phyloP scores from a whole-genome alignment of 2,797 vertebrate species.

The Hyperoplus lanceolatus region DNA sequence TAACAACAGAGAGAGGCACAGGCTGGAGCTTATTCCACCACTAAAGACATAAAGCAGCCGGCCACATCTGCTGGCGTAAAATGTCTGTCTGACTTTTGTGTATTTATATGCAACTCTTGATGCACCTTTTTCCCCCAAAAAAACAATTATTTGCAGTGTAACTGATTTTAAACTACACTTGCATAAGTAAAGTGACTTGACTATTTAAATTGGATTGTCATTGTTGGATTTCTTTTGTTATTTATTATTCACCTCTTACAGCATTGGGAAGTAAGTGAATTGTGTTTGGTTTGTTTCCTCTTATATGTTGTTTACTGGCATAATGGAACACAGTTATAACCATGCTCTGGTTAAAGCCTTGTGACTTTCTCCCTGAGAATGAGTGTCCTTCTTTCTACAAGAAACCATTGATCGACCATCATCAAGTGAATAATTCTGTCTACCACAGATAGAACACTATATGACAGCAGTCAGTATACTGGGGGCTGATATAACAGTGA shows the following conservation, averaged over 20 bases:
- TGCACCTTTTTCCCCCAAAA: neutral
- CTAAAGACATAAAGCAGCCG: slow-evolving; percentile 62
- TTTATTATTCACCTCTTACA: neutral
- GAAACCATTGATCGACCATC: neutral
- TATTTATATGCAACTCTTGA: neutral
- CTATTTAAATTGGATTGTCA: neutral
- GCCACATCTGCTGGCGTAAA: slow-evolving; percentile 52
- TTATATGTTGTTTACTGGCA: neutral
- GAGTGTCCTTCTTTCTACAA: neutral
- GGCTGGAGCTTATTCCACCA: slow-evolving; percentile 72
- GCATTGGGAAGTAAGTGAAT: neutral
- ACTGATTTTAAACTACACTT: neutral
- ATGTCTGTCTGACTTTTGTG: slow-evolving; percentile 24
- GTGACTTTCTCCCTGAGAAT: neutral
- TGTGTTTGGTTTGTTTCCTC: neutral
- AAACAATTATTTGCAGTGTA: neutral
- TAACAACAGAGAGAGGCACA: slow-evolving; percentile 78
- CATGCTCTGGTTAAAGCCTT: neutral
- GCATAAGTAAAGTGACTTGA: neutral
- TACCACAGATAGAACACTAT: neutral
- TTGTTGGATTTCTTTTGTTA: neutral
- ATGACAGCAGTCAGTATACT: neutral
- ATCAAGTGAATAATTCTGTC: neutral
- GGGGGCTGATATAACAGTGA: neutral
- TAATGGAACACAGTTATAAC: neutral